These are phyloP conservation scores for Myotis yumanensis DNA, from an alignment of 2,113 vertebrate genomes.

Conservation along the genomic window DNA sequence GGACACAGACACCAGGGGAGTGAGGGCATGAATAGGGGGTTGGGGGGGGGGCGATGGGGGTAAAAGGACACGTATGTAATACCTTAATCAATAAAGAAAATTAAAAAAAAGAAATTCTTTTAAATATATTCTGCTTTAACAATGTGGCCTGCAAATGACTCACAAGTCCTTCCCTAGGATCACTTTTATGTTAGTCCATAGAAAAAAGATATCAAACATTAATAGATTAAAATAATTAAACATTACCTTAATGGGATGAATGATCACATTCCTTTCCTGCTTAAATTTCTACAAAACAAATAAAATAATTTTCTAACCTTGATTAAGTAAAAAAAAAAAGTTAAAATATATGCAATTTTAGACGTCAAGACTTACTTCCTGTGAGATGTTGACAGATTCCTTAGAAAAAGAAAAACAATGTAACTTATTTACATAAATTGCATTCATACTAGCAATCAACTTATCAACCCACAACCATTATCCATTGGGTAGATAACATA, in stretches of 20 bases:
- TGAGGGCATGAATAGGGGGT: too few species aligned
- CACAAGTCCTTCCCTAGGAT: neutral
- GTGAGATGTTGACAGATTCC: neutral
- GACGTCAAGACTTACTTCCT: constrained; percentile 36
- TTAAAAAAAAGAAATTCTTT: neutral
- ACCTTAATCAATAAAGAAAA: too few species aligned
- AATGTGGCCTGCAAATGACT: neutral
- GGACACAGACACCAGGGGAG: too few species aligned
- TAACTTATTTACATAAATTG: neutral
- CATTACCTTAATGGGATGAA: constrained; percentile 22
- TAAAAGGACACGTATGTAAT: too few species aligned
- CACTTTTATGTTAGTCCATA: neutral
- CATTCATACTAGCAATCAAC: neutral
- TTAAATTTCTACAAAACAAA: constrained; percentile 41
- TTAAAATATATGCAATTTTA: constrained; percentile 20
- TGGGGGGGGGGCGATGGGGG: too few species aligned
- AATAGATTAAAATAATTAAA: constrained; percentile 7
- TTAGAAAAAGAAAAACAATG: constrained; percentile 3
- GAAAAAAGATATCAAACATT: neutral
- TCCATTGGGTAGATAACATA: neutral
- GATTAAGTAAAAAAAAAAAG: neutral
- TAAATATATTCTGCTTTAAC: neutral
- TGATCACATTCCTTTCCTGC: neutral
- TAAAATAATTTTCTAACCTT: neutral
- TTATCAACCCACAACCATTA: neutral